phyloP scores from a whole-genome alignment of 92 coral and sea anemone species.

The Plumapathes pennacea region DNA sequence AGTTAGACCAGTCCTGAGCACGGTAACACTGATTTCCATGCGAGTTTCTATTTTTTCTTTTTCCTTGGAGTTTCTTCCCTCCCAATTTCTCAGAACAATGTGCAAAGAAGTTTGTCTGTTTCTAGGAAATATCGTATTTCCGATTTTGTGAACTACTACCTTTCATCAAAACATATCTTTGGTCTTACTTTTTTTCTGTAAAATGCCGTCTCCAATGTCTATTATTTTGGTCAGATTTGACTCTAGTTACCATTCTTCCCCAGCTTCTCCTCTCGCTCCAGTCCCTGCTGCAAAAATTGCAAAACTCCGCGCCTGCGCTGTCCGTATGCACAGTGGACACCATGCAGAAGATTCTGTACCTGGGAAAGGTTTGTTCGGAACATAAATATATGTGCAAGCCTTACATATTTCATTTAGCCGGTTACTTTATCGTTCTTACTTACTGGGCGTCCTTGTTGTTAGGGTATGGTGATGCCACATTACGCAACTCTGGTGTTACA shows the following conservation, averaged over 20 bases:
- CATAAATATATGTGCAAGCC: too few species aligned
- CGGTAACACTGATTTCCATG: constrained; percentile 57
- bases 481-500: constrained; percentile 67
- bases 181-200: neutral
- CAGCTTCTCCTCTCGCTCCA: constrained; percentile 75
- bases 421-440: neutral
- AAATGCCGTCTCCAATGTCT: neutral
- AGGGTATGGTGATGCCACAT: constrained; percentile 61
- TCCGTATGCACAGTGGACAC: constrained; percentile 30
- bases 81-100: too few species aligned
- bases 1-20: constrained; percentile 56
- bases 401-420: neutral
- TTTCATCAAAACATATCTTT: too few species aligned
- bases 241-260: neutral
- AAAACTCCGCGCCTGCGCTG: constrained; percentile 9
- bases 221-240: neutral
- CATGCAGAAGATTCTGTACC: constrained; percentile 56
- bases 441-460: constrained; percentile 1
- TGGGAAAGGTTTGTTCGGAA: constrained; percentile 46
- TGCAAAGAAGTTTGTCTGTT: too few species aligned
- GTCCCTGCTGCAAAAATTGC: constrained; percentile 43
- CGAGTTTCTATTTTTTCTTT: too few species aligned
- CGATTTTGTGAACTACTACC: too few species aligned
- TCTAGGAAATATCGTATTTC: too few species aligned
- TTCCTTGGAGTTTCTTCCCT: too few species aligned